A percentile compares a stretch with the other conserved stretches of the same genome.
phyloP scores from a whole-genome alignment of 1,140 invertebrate genomes.

The Orius insidiosus region DNA sequence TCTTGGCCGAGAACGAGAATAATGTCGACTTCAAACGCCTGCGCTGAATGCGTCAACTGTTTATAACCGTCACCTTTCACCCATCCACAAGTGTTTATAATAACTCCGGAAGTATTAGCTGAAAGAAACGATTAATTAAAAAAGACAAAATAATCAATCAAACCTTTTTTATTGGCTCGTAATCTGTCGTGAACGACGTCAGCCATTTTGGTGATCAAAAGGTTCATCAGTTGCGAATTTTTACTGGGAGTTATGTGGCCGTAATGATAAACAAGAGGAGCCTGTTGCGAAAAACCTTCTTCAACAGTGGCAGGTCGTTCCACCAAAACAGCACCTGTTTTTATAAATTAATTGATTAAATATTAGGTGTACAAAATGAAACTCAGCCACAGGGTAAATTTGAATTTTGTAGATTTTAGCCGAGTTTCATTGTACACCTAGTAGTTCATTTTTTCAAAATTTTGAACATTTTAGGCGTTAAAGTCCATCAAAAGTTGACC shows the following conservation, averaged over 20 bases:
- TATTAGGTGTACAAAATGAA: no score
- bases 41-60: constrained; percentile 64
- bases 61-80: constrained; percentile 79
- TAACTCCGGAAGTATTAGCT: constrained; percentile 78
- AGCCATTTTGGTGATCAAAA: constrained; percentile 67
- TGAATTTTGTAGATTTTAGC: no score
- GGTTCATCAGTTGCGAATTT: constrained; percentile 75
- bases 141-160: constrained; percentile 5
- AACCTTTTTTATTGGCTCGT: constrained; percentile 70
- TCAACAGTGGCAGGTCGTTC: constrained; percentile 82
- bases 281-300: constrained; percentile 81
- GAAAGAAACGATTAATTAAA: constrained; percentile 22
- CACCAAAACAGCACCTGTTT: constrained; percentile 71
- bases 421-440: no score
- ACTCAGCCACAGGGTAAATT: no score
- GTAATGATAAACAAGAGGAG: constrained; percentile 85
- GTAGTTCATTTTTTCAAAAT: no score
- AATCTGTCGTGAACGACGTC: constrained; percentile 70
- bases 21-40: constrained; percentile 88
- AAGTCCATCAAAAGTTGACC: no score
- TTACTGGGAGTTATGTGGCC: constrained; percentile 63
- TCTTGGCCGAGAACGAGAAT: constrained; percentile 95
- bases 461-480: no score
- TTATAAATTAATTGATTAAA: no score
- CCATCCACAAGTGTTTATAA: constrained; percentile 98